Evolutionary conservation across 2,797 vertebrate genomes (phyloP), one percentile per base, ranked within the genome.

Genomic region (Poeciliopsis presidionis): DNA sequence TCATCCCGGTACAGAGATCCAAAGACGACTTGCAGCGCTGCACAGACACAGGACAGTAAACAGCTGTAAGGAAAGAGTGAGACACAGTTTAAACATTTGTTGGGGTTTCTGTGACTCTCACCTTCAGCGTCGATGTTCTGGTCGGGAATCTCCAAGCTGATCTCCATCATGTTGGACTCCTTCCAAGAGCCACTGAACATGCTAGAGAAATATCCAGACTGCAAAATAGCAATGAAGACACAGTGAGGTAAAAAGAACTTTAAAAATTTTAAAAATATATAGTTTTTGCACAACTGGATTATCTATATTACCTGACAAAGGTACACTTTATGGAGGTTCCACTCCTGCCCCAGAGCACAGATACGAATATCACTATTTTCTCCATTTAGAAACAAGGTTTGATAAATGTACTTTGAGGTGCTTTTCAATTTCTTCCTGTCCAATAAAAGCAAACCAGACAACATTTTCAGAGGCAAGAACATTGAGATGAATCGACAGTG

Each of bases 131-230:
- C 98, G 70, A 99, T 99, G 89, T 98, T 99, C 92, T 98, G 97
- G 90, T 99, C 98, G 1, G 98, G 98, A 87, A 99, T 99, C 94
- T 99, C 98, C 91, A 99, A 77, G 90, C 97, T 97, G 83, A 99
- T 99, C 85, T 95, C 94, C 85, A 96, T 96, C 98, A 99, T 99
- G 90, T 91, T 97, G 18, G 98, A 99, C 90, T 99, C 98, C 86
- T 97, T 99, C 98, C 98, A 99, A 55, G 98, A 99, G 53, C 98
- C 98, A 65, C 98, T 99, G 94, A 99, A 99, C 98, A 99, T 99
- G 90, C 98, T 99, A 90, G 97, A 98, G 92, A 99, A 99, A 95
- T 99, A 99, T 25, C 98, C 98, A 2, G 98, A 99, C 98, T 99
- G 81, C 0, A 91, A 11, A 51, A 76, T 72, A 18, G 22, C 46